Percentiles rank a stretch among this genome's conserved stretches.
Evolutionary conservation across 2,113 vertebrate species (phyloP).

Genomic region (Tympanuchus pallidicinctus): DNA sequence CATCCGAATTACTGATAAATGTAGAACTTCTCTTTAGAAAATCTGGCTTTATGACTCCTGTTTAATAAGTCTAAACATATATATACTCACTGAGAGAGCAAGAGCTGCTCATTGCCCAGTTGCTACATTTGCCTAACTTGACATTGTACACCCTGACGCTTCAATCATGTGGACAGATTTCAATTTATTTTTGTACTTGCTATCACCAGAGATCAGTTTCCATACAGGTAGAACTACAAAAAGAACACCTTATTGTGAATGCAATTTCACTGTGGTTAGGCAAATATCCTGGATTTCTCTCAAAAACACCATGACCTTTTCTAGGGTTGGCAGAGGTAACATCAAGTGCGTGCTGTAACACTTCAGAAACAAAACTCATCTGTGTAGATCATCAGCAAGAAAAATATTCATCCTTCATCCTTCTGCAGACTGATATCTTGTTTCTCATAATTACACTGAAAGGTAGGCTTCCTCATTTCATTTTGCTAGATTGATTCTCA

Average conservation of each 20-base stretch:
- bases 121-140: neutral
- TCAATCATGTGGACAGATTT: neutral
- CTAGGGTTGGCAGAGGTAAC: neutral
- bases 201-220: neutral
- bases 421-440: neutral
- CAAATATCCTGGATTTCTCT: neutral
- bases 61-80: neutral
- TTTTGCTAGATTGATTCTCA: neutral
- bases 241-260: neutral
- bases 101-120: neutral
- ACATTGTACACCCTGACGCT: neutral
- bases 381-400: neutral
- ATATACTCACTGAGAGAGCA: neutral
- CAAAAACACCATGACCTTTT: neutral
- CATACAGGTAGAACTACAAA: neutral
- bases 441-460: neutral
- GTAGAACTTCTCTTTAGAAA: neutral
- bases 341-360: neutral
- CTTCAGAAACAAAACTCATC: neutral
- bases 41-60: neutral
- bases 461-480: neutral
- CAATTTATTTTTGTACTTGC: neutral
- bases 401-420: neutral
- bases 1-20: neutral
- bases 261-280: neutral